A percentile compares a stretch with the other conserved stretches of the same genome.
Conservation (phyloP, 1,140 invertebrate genomes). For the Scaptomyza pallida region DNA sequence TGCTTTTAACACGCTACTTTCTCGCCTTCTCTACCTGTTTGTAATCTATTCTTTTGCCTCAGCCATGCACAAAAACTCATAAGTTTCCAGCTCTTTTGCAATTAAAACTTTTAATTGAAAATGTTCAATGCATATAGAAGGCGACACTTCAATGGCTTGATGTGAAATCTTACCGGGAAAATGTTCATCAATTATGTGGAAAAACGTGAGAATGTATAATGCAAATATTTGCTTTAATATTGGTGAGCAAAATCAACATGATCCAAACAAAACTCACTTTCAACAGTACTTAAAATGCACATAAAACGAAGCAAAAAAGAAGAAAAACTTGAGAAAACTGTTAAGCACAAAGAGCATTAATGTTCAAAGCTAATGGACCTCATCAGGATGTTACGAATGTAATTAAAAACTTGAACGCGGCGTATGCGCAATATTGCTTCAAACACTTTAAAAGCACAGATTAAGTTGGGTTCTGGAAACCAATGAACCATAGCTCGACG, state of each 20-base stretch:
- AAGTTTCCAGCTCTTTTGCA: constrained; percentile 45
- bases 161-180: constrained; percentile 30
- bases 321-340: neutral
- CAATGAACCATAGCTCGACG: too few species aligned
- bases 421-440: neutral
- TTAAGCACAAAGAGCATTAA: neutral
- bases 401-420: neutral
- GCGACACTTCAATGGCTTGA: constrained; percentile 1
- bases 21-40: neutral
- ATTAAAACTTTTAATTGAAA: constrained; percentile 79
- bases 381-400: neutral
- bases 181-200: neutral
- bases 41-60: neutral
- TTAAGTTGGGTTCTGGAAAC: too few species aligned
- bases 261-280: neutral
- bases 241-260: too few species aligned
- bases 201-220: neutral
- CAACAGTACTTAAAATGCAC: neutral
- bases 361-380: neutral
- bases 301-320: too few species aligned
- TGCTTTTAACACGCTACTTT: neutral
- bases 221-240: neutral
- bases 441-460: too few species aligned
- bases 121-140: constrained; percentile 31
- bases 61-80: neutral